Percentiles rank a stretch among this genome's conserved stretches.
Conservation (phyloP, 1,140 invertebrate species). For the Calephelis nemesis region DNA sequence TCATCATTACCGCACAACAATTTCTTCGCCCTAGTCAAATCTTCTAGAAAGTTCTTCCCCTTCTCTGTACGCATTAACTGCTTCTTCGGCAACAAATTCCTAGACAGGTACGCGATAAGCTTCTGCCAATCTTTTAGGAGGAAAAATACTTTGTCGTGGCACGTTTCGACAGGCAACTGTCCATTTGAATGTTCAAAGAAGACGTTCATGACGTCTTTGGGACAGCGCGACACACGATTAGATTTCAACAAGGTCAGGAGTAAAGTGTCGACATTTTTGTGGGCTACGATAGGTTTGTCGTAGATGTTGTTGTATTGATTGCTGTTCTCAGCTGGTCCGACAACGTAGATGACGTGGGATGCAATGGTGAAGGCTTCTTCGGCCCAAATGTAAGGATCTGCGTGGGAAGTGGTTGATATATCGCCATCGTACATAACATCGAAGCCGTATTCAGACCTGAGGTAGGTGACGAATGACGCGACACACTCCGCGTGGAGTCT, state of each 20-base stretch:
- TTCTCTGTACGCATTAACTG: conserved; percentile 60
- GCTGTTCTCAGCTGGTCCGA: conserved; percentile 52
- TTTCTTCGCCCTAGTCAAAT: conserved; percentile 60
- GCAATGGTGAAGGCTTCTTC: conserved; percentile 50
- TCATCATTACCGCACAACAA: conserved; percentile 49
- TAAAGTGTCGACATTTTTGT: conserved; percentile 50
- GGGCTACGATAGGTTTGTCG: conserved; percentile 58
- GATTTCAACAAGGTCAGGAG: conserved; percentile 48
- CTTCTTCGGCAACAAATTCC: conserved; percentile 59
- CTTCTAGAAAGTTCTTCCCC: conserved; percentile 59
- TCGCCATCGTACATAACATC: conserved; percentile 66
- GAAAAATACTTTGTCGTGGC: conserved; percentile 50
- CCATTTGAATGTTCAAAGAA: conserved; percentile 65
- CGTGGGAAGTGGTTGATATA: conserved; percentile 50
- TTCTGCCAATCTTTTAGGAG: conserved; percentile 66
- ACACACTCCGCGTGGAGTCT: conserved; percentile 64
- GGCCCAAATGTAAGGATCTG: conserved; percentile 63
- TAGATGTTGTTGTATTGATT: conserved; percentile 65
- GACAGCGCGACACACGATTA: conserved; percentile 30
- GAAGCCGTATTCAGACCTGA: conserved; percentile 58
- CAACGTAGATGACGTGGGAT: conserved; percentile 60
- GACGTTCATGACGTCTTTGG: conserved; percentile 57
- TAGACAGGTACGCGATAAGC: conserved; percentile 58
- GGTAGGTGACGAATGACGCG: conserved; percentile 53
- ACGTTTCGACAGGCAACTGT: conserved; percentile 51